Evolutionary conservation across 2,888 invertebrate genomes (phyloP).

Genomic region (Rhingia campestris): DNA sequence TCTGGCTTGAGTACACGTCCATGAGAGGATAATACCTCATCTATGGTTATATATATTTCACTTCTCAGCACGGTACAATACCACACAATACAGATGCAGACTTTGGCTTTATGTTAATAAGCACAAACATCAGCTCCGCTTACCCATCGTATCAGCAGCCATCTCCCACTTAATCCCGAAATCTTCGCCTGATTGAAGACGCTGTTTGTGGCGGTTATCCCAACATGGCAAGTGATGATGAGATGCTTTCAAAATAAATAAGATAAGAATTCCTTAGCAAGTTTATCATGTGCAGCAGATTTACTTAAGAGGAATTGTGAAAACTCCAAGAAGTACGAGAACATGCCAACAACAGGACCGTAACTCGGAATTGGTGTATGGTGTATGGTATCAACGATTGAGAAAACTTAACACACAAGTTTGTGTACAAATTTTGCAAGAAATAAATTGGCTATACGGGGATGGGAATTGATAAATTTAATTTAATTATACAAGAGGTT

Average conservation of each 20-base stretch:
- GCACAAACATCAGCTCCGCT: conserved; percentile 6
- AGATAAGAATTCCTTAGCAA: conserved; percentile 28
- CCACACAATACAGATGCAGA: conserved; percentile 44
- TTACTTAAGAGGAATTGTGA: conserved; percentile 32
- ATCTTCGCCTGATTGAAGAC: conserved; percentile 41
- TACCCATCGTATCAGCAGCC: conserved; percentile 1
- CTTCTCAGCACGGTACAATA: conserved; percentile 2
- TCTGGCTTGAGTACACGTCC: conserved; percentile 43
- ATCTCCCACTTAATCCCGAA: conserved; percentile 1
- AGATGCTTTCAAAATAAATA: conserved; percentile 53
- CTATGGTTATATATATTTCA: conserved; percentile 15
- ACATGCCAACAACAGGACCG: background rate
- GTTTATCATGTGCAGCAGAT: conserved; percentile 47
- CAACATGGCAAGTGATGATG: conserved; percentile 16
- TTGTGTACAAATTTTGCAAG: conserved; percentile 19
- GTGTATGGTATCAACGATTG: conserved; percentile 19
- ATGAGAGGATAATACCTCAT: conserved; percentile 47
- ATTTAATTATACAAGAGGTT: conserved; percentile 57
- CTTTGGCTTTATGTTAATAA: conserved; percentile 56
- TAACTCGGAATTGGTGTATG: conserved; percentile 7
- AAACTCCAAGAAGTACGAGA: conserved; percentile 14
- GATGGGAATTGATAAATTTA: conserved; percentile 53
- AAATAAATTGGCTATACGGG: conserved; percentile 30
- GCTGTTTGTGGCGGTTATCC: background rate
- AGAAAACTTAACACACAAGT: conserved; percentile 29